Conservation (phyloP, 2,797 vertebrate species). For the Cyprinella venusta region DNA sequence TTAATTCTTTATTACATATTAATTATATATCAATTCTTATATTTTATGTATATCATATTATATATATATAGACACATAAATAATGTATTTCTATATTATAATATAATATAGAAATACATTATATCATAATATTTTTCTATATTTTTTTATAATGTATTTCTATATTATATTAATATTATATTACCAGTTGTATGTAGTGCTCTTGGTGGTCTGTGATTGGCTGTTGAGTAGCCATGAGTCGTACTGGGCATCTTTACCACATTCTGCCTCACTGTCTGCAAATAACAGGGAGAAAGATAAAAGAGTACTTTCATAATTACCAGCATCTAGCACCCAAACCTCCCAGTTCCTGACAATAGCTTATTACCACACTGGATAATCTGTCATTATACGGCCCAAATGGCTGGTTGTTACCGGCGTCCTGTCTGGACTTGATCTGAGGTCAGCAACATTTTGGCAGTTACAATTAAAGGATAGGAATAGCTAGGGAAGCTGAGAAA, state of each 20-base stretch:
- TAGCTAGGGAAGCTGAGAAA: not conserved
- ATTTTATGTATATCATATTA: not conserved
- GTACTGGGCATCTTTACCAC: conserved; percentile 77
- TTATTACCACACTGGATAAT: conserved; percentile 39
- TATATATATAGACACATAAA: too few relatives aligned
- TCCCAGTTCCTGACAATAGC: conserved; percentile 37
- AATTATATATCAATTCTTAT: not conserved
- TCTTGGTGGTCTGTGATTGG: conserved; percentile 38
- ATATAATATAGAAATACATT: too few relatives aligned
- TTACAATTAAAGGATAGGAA: conserved; percentile 31
- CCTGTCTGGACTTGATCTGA: conserved; percentile 28
- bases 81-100: too few relatives aligned
- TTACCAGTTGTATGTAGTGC: not conserved
- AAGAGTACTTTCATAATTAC: conserved; percentile 18
- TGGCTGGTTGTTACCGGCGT: not conserved
- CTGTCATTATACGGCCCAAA: conserved; percentile 12
- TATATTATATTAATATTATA: too few relatives aligned
- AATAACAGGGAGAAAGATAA: conserved; percentile 31
- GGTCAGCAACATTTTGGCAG: conserved; percentile 22
- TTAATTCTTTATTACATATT: too few relatives aligned
- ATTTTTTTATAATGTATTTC: too few relatives aligned
- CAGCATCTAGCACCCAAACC: conserved; percentile 3
- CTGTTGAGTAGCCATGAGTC: conserved; percentile 70
- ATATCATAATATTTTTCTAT: too few relatives aligned
- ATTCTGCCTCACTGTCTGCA: conserved; percentile 78